Base-by-base conservation (phyloP, 2,888 invertebrate genomes). In the Lathronympha strigana region DNA sequence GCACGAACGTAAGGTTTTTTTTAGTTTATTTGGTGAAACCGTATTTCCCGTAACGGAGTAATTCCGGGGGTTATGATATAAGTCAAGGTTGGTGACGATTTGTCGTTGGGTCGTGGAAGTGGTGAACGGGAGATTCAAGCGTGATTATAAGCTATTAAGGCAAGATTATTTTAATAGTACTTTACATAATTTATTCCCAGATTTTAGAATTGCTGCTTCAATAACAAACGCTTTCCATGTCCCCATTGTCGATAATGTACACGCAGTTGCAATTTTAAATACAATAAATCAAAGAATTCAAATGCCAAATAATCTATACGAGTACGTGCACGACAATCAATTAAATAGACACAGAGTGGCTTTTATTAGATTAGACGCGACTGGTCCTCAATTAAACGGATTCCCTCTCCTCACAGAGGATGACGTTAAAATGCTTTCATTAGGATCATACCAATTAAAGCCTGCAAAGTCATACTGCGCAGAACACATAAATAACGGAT, bases 121-220 rank as follows among this genome's bases (percentile, higher is more conserved):
- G 11, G 38, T 63, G 21, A 63, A 57, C 38, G 63, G 57, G 25
- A 45, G 57, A 33, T 47, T 63, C 15, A 64, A 64, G 50, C 50
- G 58, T n/a, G 58, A 51, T 15, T 64, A 55, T 49, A 64, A 51
- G 49, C 9, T 64, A 38, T 31, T 64, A 9, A 13, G 64, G 21
- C 51, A 57, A 6, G 45, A 64, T n/a, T 38, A 58, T 49, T 64
- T 40, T 50, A 57, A 64, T 47, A 21, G 17, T 15, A 33, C 54
- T 8, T 9, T 43, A 21, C 36, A 13, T 13, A 36, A 36, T 13
- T 13, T 36, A 36, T 36, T 36, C 36, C 11, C 36, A 13, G 36
- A 36, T 36, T 36, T 36, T 36, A 36, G 13, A 36, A 36, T 36
- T 13, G 36, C 36, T 13, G 5, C 13, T 36, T 11, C 36, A 13